These are phyloP conservation scores for Callospermophilus lateralis DNA, from an alignment of 2,113 vertebrate species.

Conservation along the genomic window DNA sequence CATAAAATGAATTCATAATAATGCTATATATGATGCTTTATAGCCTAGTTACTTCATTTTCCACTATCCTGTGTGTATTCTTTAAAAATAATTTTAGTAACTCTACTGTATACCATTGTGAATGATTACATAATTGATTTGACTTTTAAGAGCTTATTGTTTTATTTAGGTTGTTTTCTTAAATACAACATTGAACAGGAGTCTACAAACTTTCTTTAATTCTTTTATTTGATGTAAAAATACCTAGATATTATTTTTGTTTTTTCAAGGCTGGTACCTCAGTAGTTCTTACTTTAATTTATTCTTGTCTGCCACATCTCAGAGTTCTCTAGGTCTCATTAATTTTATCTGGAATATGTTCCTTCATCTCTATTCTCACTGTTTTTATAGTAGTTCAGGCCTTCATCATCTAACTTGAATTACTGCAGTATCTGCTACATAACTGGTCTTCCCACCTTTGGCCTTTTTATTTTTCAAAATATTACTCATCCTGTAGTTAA, in stretches of 20 bases:
- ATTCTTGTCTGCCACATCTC: background rate
- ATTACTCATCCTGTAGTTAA: background rate
- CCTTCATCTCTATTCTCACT: conserved; percentile 42
- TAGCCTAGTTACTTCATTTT: conserved; percentile 8
- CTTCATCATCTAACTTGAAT: background rate
- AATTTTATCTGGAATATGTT: background rate
- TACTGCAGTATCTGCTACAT: background rate
- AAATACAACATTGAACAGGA: background rate
- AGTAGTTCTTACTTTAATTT: background rate
- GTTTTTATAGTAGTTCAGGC: background rate
- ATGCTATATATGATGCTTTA: background rate
- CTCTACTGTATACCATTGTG: background rate
- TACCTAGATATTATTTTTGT: background rate
- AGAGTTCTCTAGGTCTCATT: background rate
- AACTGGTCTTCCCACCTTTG: background rate
- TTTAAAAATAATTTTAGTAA: conserved; percentile 37
- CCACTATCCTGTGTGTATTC: background rate
- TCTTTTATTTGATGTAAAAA: background rate
- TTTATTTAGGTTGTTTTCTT: conserved; percentile 52
- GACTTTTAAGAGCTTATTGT: conserved; percentile 34
- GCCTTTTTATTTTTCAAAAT: conserved; percentile 42
- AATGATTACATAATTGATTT: background rate
- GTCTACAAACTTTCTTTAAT: conserved; percentile 5
- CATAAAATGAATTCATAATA: background rate
- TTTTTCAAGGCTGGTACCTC: background rate